phyloP scores from a whole-genome alignment of 1,140 invertebrate genomes.

The Hylaeus anthracinus region DNA sequence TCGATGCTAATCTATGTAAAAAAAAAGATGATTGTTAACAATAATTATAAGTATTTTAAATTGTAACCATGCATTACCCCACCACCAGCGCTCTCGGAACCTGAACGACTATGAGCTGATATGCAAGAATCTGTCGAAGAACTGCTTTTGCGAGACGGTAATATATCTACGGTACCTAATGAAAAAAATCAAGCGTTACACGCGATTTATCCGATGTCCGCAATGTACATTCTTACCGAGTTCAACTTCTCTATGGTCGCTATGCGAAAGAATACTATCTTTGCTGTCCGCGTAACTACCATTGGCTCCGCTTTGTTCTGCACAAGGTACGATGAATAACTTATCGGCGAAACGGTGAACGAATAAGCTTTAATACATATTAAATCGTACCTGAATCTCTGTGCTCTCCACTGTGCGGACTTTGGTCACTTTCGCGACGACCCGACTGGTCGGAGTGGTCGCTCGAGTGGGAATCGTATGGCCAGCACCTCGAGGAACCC shows the following conservation, averaged over 20 bases:
- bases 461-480: constrained; percentile 74
- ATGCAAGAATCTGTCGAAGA: constrained; percentile 85
- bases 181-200: constrained; percentile 45
- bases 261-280: constrained; percentile 77
- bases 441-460: constrained; percentile 78
- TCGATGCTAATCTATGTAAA: background rate
- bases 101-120: constrained; percentile 83
- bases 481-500: constrained; percentile 73
- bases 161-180: constrained; percentile 69
- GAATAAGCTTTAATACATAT: constrained; percentile 4
- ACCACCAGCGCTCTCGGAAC: constrained; percentile 80
- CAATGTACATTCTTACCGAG: constrained; percentile 71
- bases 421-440: constrained; percentile 76
- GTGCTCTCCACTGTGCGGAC: constrained; percentile 73
- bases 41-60: constrained; percentile 16
- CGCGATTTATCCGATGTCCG: constrained; percentile 58
- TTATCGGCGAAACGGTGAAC: constrained; percentile 1
- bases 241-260: constrained; percentile 76
- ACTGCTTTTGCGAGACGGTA: constrained; percentile 84
- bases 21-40: background rate
- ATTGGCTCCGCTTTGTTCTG: constrained; percentile 77
- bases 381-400: constrained; percentile 74
- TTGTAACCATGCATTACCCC: constrained; percentile 73
- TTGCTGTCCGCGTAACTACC: constrained; percentile 78
- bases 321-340: background rate